Base-by-base conservation (phyloP, 1,140 invertebrate genomes). In the Sitodiplosis mosellana region DNA sequence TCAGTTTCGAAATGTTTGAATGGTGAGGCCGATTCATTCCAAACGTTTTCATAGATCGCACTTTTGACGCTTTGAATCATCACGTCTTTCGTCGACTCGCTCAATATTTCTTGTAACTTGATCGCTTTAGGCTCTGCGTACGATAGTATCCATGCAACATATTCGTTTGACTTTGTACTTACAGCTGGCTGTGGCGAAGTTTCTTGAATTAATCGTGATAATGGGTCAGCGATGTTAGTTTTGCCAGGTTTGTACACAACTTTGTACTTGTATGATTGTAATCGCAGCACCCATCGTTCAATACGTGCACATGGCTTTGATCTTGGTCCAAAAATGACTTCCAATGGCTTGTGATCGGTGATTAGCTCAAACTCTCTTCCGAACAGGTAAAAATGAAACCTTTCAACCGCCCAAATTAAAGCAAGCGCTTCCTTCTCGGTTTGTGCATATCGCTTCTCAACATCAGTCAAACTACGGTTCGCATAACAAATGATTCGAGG, bases 391-490 rank as follows among this genome's bases (percentile, higher is more conserved):
- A 52, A 47, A 36, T 56, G 41, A 45, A 59, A 59, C 15, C 48
- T 43, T 46, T 63, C 58, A 4, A 61, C 44, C 33, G 55, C 51
- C 59, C 60, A 63, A 12, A 60, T 54, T 37, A 57, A 37, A 21
- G 51, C 55, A 0, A 65, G 48, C 36, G 51, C 54, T 52, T 68
- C 63, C 44, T 59, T 56, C 49, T 69, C 61, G 2, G 56, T 64
- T 48, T 67, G 60, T 8, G 53, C 63, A 49, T 66, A 68, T 22
- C 58, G 46, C 49, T 52, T 55, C 55, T 69, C 60, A 15, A 55
- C 52, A 17, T 52, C 48, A 11, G 60, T 54, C 33, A 66, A 49
- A 18, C 55, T 58, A 52, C 59, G 57, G 36, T 34, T 45, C 12
- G 46, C 48, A 48, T 50, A 52, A n/a, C 36, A 33, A 19, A 48